Evolutionary conservation across 2,797 vertebrate species (phyloP), one percentile per base, ranked within the genome.

Genomic region (Pseudotriccus pelzelni): DNA sequence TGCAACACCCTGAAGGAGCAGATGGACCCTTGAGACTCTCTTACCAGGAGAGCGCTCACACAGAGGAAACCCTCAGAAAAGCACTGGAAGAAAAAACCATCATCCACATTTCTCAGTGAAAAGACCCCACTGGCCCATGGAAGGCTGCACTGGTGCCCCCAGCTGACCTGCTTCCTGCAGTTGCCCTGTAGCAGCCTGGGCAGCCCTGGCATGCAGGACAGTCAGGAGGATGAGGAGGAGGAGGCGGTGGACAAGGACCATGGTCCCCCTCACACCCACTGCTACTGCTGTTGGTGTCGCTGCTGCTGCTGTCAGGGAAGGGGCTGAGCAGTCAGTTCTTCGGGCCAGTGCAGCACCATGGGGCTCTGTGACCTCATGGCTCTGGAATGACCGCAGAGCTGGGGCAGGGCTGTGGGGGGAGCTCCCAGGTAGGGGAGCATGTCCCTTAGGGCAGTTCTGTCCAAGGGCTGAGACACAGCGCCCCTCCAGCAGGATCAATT

Each of bases 301-400:
- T 84, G 44, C 37, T 58, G 46, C 46, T 73, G 67, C 81, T 28
- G 60, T 67, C 16, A n/a, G 32, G 27, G 16, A 18, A 25, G 14
- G 41, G 32, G 9, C 41, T 67, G 53, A 67, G 27, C 41, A 43
- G 19, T 55, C 28, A 36, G 41, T 67, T 90, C 47, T 49, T 73
- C 36, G 0, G 46, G 47, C 32, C 66, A 32, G 10, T 39, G 66
- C 28, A 52, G 58, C 15, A 8, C 80, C 11, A 1, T 36, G 67
- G 67, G 12, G 60, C 47, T 84, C 88, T 90, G 74, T 90, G 88
- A 90, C 88, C 74, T 90, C 88, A 90, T 53, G 67, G 81, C 36
- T 34, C 47, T 28, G 25, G 34, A 68, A 68, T 30, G 46, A 22
- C 34, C 0, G 0, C 27, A 27, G 58, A 46, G 73, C 18, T 34